Evolutionary conservation across 2,113 vertebrate species (phyloP).

Genomic region (Myrmophylax atrothorax): DNA sequence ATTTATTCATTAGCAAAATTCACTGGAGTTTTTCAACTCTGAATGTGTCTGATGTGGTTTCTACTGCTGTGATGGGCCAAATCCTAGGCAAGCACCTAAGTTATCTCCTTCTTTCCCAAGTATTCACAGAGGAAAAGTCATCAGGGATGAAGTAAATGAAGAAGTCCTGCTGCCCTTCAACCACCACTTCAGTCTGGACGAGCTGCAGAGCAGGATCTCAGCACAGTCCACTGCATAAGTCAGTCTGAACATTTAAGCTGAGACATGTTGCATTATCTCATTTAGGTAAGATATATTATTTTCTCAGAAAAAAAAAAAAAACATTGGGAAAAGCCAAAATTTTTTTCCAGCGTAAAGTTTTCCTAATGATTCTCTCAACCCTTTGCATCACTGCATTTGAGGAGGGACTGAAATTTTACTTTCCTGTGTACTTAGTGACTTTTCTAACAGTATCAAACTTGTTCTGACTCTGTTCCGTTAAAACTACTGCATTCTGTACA

Average conservation of each 20-base stretch:
- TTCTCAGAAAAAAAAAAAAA: neutral
- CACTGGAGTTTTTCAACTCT: neutral
- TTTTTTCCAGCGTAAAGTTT: neutral
- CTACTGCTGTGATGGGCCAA: neutral
- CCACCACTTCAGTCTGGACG: neutral
- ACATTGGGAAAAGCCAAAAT: neutral
- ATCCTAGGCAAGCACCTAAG: neutral
- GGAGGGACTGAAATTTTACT: neutral
- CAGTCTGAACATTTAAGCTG: neutral
- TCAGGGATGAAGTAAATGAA: neutral
- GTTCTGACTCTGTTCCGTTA: neutral
- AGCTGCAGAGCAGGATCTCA: neutral
- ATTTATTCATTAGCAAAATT: neutral
- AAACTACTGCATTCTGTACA: neutral
- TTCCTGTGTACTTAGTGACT: neutral
- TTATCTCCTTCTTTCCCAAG: neutral
- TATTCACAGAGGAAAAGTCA: neutral
- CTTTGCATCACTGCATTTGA: neutral
- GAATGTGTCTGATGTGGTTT: neutral
- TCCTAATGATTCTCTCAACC: neutral
- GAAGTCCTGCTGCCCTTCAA: neutral
- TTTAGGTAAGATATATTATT: neutral
- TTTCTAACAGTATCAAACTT: neutral
- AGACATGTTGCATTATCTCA: neutral
- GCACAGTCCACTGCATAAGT: neutral